Evolutionary conservation across 2,888 invertebrate species (phyloP).

Genomic region (Tachina lurida): DNA sequence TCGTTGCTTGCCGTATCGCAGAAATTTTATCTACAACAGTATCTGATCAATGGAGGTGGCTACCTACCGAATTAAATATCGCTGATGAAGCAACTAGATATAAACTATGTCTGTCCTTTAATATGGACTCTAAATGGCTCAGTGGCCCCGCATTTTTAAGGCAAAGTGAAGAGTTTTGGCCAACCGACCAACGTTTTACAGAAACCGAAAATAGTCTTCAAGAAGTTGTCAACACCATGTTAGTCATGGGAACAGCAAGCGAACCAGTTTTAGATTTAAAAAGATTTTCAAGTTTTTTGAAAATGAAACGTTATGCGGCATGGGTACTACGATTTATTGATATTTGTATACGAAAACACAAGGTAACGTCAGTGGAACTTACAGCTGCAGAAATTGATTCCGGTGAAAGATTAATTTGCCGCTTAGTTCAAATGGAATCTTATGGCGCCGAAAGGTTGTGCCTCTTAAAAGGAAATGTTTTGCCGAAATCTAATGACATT

Average conservation of each 20-base stretch:
- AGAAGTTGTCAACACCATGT: not conserved
- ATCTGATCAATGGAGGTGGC: slow-evolving; percentile 68
- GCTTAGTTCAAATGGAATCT: slow-evolving; percentile 11
- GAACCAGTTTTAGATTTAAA: not conserved
- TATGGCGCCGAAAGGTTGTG: not conserved
- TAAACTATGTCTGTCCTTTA: not conserved
- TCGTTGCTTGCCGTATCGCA: slow-evolving; percentile 57
- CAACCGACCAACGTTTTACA: not conserved
- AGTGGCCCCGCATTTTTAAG: slow-evolving; percentile 47
- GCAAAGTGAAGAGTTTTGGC: slow-evolving; percentile 20
- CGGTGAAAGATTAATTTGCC: slow-evolving; percentile 42
- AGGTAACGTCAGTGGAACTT: not conserved
- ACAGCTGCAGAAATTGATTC: slow-evolving; percentile 57
- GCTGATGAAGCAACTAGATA: slow-evolving; percentile 57
- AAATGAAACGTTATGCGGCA: slow-evolving; percentile 24
- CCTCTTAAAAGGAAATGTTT: slow-evolving; percentile 6
- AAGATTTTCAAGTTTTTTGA: slow-evolving; percentile 13
- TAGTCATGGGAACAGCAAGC: not conserved
- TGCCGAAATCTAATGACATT: slow-evolving; percentile 3
- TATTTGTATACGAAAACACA: not conserved
- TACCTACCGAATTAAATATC: slow-evolving; percentile 44
- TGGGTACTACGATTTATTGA: slow-evolving; percentile 20
- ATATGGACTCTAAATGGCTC: slow-evolving; percentile 20
- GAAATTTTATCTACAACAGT: slow-evolving; percentile 48
- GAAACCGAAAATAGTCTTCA: slow-evolving; percentile 23